phyloP scores from a whole-genome alignment of 1,140 invertebrate genomes.

The Drosophila persimilis region DNA sequence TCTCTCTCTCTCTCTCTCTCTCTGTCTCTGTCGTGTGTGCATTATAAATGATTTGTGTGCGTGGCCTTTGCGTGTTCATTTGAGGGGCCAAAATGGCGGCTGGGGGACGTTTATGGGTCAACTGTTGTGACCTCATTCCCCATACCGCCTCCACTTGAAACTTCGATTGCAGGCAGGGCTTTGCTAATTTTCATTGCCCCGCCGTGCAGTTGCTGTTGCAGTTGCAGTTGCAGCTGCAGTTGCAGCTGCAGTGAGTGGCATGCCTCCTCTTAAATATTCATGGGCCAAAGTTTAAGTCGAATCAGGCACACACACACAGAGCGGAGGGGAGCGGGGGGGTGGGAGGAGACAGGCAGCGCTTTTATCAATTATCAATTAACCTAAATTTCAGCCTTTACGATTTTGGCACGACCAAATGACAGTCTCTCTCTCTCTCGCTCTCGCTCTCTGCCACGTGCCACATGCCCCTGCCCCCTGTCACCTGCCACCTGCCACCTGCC shows the following conservation, averaged over 20 bases:
- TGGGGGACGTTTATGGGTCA: slow-evolving; percentile 67
- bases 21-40: slow-evolving; percentile 49
- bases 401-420: slow-evolving; percentile 68
- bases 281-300: slow-evolving; percentile 53
- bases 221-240: slow-evolving; percentile 42
- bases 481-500: slow-evolving; percentile 40
- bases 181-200: slow-evolving; percentile 69
- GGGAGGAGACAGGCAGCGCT: slow-evolving; percentile 33
- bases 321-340: background rate
- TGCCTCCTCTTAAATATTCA: slow-evolving; percentile 59
- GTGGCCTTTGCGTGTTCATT: slow-evolving; percentile 43
- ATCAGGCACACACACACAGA: slow-evolving; percentile 28
- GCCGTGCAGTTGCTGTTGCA: slow-evolving; percentile 38
- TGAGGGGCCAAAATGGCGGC: slow-evolving; percentile 20
- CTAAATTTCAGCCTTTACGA: slow-evolving; percentile 72
- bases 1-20: too few relatives aligned
- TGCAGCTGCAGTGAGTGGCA: slow-evolving; percentile 52
- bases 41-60: slow-evolving; percentile 77
- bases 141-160: slow-evolving; percentile 20
- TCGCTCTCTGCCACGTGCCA: background rate
- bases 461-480: background rate
- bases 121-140: slow-evolving; percentile 67
- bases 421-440: slow-evolving; percentile 1
- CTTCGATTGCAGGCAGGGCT: slow-evolving; percentile 56
- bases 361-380: slow-evolving; percentile 81